These are phyloP conservation scores for Ophioninae sp. DNA, from an alignment of 2,888 invertebrate species.

Conservation along the genomic window DNA sequence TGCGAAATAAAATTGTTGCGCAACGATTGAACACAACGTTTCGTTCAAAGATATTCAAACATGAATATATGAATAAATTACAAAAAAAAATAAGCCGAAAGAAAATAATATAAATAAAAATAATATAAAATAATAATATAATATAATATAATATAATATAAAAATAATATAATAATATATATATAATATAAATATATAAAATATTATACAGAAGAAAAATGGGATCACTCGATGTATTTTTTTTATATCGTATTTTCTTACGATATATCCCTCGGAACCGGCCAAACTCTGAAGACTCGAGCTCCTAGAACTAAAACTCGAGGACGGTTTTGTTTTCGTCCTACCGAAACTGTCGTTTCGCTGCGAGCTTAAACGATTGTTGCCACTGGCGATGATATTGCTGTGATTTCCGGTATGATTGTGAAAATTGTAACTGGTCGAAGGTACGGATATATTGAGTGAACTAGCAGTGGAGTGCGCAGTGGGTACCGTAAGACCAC, in stretches of 20 bases:
- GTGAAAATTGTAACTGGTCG: slow-evolving; percentile 73
- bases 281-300: slow-evolving; percentile 79
- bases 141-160: too few relatives aligned
- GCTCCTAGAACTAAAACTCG: slow-evolving; percentile 76
- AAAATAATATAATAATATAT: too few relatives aligned
- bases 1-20: neutral
- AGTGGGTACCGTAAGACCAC: slow-evolving; percentile 86
- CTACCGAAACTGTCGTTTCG: slow-evolving; percentile 76
- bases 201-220: slow-evolving; percentile 46
- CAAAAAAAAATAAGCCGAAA: slow-evolving; percentile 1
- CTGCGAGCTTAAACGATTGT: slow-evolving; percentile 69
- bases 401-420: slow-evolving; percentile 63
- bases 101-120: too few relatives aligned
- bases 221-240: neutral
- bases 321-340: slow-evolving; percentile 70
- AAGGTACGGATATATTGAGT: slow-evolving; percentile 83
- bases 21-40: neutral
- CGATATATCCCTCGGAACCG: slow-evolving; percentile 92
- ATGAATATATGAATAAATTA: neutral
- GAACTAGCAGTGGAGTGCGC: slow-evolving; percentile 82
- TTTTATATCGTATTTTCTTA: slow-evolving; percentile 82
- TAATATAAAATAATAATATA: too few relatives aligned
- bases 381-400: slow-evolving; percentile 60
- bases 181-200: too few relatives aligned
- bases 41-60: too few relatives aligned